Evolutionary conservation across 2,113 vertebrate genomes (phyloP), one percentile per base, ranked within the genome.

Genomic region (Passer montanus): DNA sequence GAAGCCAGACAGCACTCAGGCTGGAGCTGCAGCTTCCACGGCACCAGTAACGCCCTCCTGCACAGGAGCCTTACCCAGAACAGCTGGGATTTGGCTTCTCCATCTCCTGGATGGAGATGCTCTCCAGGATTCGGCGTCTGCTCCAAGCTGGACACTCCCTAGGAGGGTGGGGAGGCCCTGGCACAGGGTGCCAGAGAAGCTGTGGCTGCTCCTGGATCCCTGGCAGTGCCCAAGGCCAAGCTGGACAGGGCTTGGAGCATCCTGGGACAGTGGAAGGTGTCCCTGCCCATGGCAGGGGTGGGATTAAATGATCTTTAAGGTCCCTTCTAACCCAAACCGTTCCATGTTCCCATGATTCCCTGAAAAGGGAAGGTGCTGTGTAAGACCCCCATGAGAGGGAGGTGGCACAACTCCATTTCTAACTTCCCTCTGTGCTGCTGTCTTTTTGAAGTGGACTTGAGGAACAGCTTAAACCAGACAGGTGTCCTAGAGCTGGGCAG

Each of bases 231-330:
- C 59, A 17, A 24, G 23, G n/a, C 50, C 69, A 23, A 59, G 41
- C 0, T 46, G 68, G 33, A 44, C 0, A 0, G 37, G 68, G 17
- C 4, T 63, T 6, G 58, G 68, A 46, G 68, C 58, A 39, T 1
- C 58, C 41, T 55, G 69, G 49, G n/a, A 55, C 1, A 12, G 41
- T 3, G 18, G 28, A 0, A 64, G 15, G 17, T 33, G 39, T 27
- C 39, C 33, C 58, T 66, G 31, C 58, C 16, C 16, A 2, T 5
- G 20, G 28, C 56, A 21, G n/a, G 39, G 31, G 26, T 28, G 44
- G 43, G 2, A 60, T 24, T 2, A n/a, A 59, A 75, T 39, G 4
- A 13, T 19, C 18, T 53, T 59, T 26, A 52, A n/a, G 13, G 19
- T 26, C 28, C 15, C 28, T 46, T 46, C 53, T 2, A 9, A 53